Conservation (phyloP, 2,888 invertebrate species). For the Argyresthia goedartella region DNA sequence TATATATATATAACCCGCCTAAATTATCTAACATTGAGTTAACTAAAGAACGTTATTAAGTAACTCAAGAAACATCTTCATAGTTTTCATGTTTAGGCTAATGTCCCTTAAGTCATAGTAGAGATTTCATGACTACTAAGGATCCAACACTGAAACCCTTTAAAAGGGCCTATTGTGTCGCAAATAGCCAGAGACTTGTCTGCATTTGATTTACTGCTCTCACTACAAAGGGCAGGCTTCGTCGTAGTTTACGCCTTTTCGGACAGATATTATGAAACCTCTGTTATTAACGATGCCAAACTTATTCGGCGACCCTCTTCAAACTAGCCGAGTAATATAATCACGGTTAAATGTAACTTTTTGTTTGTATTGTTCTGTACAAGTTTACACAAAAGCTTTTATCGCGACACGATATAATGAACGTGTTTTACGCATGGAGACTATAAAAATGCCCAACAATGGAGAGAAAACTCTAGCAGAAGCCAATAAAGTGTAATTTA, state of each 20-base stretch:
- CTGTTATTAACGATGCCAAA: slow-evolving; percentile 25
- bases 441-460: slow-evolving; percentile 21
- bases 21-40: no score
- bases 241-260: slow-evolving; percentile 9
- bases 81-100: no score
- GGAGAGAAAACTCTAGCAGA: slow-evolving; percentile 23
- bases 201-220: background rate
- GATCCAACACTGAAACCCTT: no score
- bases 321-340: slow-evolving; percentile 13
- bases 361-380: slow-evolving; percentile 13
- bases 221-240: background rate
- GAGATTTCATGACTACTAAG: no score
- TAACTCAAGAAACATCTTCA: no score
- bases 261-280: slow-evolving; percentile 28
- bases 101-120: no score
- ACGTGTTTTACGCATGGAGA: background rate
- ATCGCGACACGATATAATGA: no score
- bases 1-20: no score
- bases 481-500: background rate
- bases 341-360: slow-evolving; percentile 18
- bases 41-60: no score
- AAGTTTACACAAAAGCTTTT: background rate
- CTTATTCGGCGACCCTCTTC: slow-evolving; percentile 16
- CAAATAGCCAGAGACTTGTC: no score
- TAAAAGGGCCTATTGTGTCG: no score